Evolutionary conservation across 2,888 invertebrate species (phyloP).

Genomic region (Sesamia inferens): DNA sequence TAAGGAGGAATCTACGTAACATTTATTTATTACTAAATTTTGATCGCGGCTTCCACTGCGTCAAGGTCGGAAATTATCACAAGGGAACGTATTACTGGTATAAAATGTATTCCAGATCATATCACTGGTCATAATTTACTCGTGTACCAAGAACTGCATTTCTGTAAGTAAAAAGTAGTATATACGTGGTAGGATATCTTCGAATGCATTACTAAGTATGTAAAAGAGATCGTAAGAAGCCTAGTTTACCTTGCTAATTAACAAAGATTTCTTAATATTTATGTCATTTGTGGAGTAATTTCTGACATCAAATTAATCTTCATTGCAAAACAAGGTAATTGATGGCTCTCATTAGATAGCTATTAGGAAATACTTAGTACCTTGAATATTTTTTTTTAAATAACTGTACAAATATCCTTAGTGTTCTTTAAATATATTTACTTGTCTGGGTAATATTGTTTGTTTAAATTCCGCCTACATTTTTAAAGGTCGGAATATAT

Average conservation of each 20-base stretch:
- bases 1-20: constrained; percentile 21
- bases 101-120: background rate
- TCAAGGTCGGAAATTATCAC: background rate
- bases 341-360: background rate
- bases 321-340: constrained; percentile 20
- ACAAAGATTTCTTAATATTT: constrained; percentile 13
- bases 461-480: too few species aligned
- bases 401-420: background rate
- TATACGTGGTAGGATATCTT: background rate
- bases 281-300: constrained; percentile 6
- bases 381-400: constrained; percentile 7
- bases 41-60: fast-evolving
- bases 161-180: background rate
- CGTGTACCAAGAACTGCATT: background rate
- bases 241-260: constrained; percentile 28
- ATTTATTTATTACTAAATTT: background rate
- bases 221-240: constrained; percentile 26
- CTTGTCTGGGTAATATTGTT: too few species aligned
- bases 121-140: background rate
- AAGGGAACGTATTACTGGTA: background rate
- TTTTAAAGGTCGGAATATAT: background rate
- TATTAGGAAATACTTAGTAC: background rate
- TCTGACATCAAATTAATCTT: constrained; percentile 19
- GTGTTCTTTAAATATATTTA: background rate
- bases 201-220: background rate